A percentile compares a stretch with the other conserved stretches of the same genome.
Conservation (phyloP, 2,113 vertebrate species). For the Australoheros scitulus region DNA sequence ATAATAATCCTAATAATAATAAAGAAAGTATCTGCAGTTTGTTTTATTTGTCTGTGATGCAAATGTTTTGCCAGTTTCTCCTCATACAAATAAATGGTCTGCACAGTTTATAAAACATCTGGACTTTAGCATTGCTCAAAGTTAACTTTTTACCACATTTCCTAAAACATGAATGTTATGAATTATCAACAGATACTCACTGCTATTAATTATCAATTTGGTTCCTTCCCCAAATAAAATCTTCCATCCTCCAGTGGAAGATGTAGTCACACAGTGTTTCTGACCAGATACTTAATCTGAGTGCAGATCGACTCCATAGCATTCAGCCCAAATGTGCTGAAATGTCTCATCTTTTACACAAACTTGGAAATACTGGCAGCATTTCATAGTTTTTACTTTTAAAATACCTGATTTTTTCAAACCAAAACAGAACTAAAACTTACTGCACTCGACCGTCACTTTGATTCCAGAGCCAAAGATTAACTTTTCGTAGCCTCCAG, state of each 20-base stretch:
- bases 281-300: background rate
- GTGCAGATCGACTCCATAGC: background rate
- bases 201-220: background rate
- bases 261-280: background rate
- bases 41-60: background rate
- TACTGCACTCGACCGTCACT: slow-evolving; percentile 20
- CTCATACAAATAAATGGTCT: background rate
- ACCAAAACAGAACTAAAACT: background rate
- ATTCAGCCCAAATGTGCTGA: rapidly evolving
- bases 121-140: background rate
- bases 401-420: background rate
- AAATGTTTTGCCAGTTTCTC: background rate
- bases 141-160: background rate
- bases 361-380: rapidly evolving
- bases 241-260: background rate
- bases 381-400: background rate
- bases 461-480: slow-evolving; percentile 47
- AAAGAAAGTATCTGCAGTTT: no score
- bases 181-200: background rate
- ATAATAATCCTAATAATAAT: no score
- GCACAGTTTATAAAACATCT: rapidly evolving
- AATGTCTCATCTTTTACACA: background rate
- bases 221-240: background rate
- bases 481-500: slow-evolving; percentile 18
- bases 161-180: rapidly evolving